Conservation (phyloP, 1,140 invertebrate genomes). For the Neodiprion pinetum region DNA sequence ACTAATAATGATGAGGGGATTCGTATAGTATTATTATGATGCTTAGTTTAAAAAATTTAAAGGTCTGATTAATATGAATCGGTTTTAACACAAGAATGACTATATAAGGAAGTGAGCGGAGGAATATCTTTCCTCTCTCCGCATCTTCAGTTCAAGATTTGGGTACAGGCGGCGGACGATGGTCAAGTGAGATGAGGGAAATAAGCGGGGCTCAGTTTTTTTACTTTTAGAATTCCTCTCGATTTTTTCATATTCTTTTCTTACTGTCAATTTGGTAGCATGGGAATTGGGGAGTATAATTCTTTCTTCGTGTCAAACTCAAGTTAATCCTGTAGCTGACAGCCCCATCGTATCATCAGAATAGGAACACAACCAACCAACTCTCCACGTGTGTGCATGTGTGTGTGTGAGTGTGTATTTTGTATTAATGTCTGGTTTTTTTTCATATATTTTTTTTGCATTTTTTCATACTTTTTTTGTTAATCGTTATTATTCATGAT, state of each 20-base stretch:
- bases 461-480: slow-evolving; percentile 31
- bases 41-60: slow-evolving; percentile 41
- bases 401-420: slow-evolving; percentile 34
- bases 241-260: background rate
- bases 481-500: slow-evolving; percentile 54
- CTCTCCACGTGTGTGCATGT: slow-evolving; percentile 41
- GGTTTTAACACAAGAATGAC: slow-evolving; percentile 15
- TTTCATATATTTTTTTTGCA: background rate
- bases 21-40: slow-evolving; percentile 46
- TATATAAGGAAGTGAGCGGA: background rate
- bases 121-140: background rate
- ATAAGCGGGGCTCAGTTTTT: slow-evolving; percentile 24
- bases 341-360: slow-evolving; percentile 45
- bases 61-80: slow-evolving; percentile 11
- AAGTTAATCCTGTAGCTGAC: slow-evolving; percentile 27
- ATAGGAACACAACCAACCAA: slow-evolving; percentile 60
- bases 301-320: background rate
- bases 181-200: background rate
- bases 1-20: slow-evolving; percentile 51
- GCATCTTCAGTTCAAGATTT: slow-evolving; percentile 12
- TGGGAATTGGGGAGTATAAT: slow-evolving; percentile 8
- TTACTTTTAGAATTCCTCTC: slow-evolving; percentile 25
- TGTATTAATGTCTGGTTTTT: slow-evolving; percentile 31
- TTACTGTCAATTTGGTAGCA: slow-evolving; percentile 37
- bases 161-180: slow-evolving; percentile 16